phyloP scores from a whole-genome alignment of 2,113 vertebrate species.

The Grammomys dolichurus region DNA sequence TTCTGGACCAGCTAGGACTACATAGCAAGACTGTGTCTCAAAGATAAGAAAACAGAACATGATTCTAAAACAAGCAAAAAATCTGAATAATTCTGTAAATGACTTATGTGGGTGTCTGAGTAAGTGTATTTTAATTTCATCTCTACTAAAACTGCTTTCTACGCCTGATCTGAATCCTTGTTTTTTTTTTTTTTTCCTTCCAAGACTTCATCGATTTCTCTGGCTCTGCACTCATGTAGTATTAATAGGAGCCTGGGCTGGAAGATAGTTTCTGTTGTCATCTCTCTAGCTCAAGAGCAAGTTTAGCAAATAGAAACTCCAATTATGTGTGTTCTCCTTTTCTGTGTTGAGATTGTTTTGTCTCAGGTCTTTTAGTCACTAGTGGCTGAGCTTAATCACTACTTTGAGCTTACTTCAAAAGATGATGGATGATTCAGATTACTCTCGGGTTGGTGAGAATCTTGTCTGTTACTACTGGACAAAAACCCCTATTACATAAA shows the following conservation, averaged over 20 bases:
- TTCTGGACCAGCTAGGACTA: background rate
- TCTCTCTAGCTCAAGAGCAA: constrained; percentile 63
- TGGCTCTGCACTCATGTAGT: constrained; percentile 28
- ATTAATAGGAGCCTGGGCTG: constrained; percentile 27
- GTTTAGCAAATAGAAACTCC: constrained; percentile 58
- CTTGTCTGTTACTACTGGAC: constrained; percentile 44
- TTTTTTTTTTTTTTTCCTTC: constrained; percentile 22
- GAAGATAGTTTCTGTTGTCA: constrained; percentile 66
- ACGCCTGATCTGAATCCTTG: constrained; percentile 48
- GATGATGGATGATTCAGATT: constrained; percentile 56
- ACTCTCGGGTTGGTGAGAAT: constrained; percentile 48
- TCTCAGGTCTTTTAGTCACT: background rate
- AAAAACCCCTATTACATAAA: constrained; percentile 57
- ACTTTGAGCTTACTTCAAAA: constrained; percentile 42
- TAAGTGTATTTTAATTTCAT: constrained; percentile 55
- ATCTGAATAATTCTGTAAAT: background rate
- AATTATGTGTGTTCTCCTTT: constrained; percentile 47
- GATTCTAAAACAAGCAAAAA: background rate
- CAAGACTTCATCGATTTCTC: constrained; percentile 52
- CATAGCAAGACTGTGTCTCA: background rate
- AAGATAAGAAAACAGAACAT: background rate
- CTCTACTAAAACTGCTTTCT: constrained; percentile 39
- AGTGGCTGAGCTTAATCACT: constrained; percentile 46
- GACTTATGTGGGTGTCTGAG: constrained; percentile 2
- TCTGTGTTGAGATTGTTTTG: constrained; percentile 43